Evolutionary conservation across 2,888 invertebrate genomes (phyloP), one percentile per base, ranked within the genome.

Genomic region (Synergus itoensis): DNA sequence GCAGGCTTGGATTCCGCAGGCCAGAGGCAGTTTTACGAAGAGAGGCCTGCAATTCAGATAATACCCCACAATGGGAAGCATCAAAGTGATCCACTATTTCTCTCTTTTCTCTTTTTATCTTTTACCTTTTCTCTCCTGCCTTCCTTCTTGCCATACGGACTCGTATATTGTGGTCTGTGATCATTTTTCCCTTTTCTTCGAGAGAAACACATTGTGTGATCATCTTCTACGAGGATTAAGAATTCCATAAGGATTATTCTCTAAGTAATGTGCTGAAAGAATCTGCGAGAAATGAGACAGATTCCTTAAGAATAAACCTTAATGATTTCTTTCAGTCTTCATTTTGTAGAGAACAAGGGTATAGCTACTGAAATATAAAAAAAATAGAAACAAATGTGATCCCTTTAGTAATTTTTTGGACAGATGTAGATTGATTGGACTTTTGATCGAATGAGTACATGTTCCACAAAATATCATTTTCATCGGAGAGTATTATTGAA

Each of bases 1-100:
- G 62, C 79, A 79, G 73, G 36, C 69, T 73, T n/a, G 78, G 64
- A 60, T 76, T 77, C 65, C 76, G 67, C 77, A 60, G 79, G 78
- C 80, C 79, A 82, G 77, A 79, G 81, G 81, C 83, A 83, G 83
- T 83, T 86, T 85, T 85, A 81, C 81, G 67, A 60, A 60, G 82
- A 77, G 83, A 85, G 83, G 84, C 77, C 82, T 82, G 85, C 83
- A 86, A 86, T 86, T 86, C 80, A 84, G 85, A 84, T 86, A 86
- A 86, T 86, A 83, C 79, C 81, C 82, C 80, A 82, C 81, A 86
- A 84, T 83, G 83, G 82, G 83, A 83, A 83, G 81, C 79, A 86
- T 84, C 83, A 80, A 80, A 81, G 45, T 65, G 81, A 81, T 80
- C 73, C 79, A 60, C 60, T 79, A 65, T 63, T 60, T 48, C 77